Evolutionary conservation across 2,113 vertebrate genomes (phyloP), one percentile per base, ranked within the genome.

Genomic region (Pygoscelis antarcticus): DNA sequence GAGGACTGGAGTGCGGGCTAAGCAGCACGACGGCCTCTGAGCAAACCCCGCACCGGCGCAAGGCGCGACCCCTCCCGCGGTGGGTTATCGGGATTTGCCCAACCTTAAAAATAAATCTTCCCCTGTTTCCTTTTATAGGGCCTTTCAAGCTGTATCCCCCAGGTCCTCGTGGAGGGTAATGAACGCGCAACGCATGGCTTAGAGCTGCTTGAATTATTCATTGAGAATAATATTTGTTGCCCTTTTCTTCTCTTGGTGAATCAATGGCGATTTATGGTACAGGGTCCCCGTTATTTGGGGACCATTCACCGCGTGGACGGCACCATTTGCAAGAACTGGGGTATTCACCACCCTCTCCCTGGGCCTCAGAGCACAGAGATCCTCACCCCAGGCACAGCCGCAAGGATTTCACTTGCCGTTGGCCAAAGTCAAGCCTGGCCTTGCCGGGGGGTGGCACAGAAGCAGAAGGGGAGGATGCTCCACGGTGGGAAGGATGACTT

Each of bases 131-230:
- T 91, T 94, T 96, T 66, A 80, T 3, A 77, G 87, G 89, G 61
- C 87, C 94, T 95, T 96, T 96, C 96, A 87, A 92, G 91, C 93
- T 6, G 11, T 94, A 95, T 97, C 96, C 94, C 96, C 94, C 87
- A 96, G 95, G 94, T 96, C 93, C 94, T 97, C 78, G 18, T 91
- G 97, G 75, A 97, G 93, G 93, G 89, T 96, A 94, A 97, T 96
- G 96, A 97, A 96, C 66, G 27, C 10, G 4, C 93, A 46, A 44
- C 10, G 27, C 65, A 60, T 30, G 81, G 93, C 93, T 97, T 38
- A 61, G 82, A 91, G 91, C 91, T 12, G 91, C 93, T 58, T 97
- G 93, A 97, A 97, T 97, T 97, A 97, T 97, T 97, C 97, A 97
- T 96, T 0, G 10, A 42, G 93, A 94, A 93, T 87, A 95, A 97